Conservation (phyloP, 2,113 vertebrate genomes). For the Mobula birostris region DNA sequence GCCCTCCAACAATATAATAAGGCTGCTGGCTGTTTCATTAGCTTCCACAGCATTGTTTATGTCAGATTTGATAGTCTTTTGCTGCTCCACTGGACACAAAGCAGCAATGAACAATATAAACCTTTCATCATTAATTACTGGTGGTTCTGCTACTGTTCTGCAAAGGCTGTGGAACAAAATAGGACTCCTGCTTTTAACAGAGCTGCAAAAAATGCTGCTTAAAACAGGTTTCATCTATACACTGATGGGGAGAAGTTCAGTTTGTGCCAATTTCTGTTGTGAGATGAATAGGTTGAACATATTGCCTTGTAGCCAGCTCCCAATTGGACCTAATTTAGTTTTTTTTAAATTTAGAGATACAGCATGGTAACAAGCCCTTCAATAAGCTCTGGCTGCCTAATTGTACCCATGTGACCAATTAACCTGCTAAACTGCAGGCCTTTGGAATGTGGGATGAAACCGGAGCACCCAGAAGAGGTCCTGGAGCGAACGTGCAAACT, state of each 20-base stretch:
- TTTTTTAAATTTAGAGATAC: no score
- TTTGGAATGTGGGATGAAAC: no score
- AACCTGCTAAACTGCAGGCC: no score
- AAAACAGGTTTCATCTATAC: not conserved
- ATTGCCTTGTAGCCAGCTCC: not conserved
- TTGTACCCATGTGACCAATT: no score
- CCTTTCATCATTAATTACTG: slow-evolving; percentile 17
- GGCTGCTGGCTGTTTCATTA: not conserved
- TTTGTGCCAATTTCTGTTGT: not conserved
- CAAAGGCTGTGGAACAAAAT: not conserved
- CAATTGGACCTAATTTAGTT: no score
- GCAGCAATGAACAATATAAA: not conserved
- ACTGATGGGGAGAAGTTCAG: not conserved
- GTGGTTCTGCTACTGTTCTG: not conserved
- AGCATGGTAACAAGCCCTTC: no score
- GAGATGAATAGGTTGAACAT: not conserved
- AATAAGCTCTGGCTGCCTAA: no score
- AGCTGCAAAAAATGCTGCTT: not conserved
- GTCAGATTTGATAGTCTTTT: not conserved
- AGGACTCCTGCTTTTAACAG: not conserved
- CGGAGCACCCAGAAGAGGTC: no score
- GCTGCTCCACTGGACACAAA: not conserved
- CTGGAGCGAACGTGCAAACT: no score
- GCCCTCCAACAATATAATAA: no score
- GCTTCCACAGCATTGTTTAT: not conserved